Evolutionary conservation across 2,888 invertebrate species (phyloP).

Genomic region (Xiphydria camelus): DNA sequence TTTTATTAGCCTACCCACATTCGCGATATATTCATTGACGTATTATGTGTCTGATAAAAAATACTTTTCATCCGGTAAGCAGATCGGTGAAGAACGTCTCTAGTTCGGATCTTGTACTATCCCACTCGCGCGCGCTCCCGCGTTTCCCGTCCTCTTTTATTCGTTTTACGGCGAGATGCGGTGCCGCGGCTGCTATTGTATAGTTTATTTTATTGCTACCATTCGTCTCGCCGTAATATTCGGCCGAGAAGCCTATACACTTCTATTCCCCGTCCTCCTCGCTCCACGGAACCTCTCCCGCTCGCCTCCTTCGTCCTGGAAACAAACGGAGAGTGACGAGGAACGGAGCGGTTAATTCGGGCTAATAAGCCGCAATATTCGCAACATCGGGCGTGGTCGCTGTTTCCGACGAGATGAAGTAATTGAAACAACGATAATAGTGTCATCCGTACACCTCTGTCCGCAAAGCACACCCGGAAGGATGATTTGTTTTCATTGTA

Average conservation of each 20-base stretch:
- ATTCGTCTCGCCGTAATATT: slow-evolving; percentile 48
- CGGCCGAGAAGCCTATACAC: slow-evolving; percentile 15
- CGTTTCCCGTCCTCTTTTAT: not conserved
- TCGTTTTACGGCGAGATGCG: not conserved
- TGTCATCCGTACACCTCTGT: too few species aligned
- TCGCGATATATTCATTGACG: too few species aligned
- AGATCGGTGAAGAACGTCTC: too few species aligned
- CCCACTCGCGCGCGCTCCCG: too few species aligned
- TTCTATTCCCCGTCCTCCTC: not conserved
- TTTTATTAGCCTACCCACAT: too few species aligned
- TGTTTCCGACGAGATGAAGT: not conserved
- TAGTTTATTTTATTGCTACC: slow-evolving; percentile 46
- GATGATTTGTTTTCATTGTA: too few species aligned
- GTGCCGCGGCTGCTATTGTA: slow-evolving; percentile 34
- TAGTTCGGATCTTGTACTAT: too few species aligned
- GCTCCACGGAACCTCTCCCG: not conserved
- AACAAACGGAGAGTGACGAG: too few species aligned
- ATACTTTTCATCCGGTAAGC: too few species aligned
- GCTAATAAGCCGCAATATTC: slow-evolving; percentile 29
- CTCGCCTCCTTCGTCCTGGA: not conserved
- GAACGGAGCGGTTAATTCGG: slow-evolving; percentile 27
- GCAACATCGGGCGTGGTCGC: slow-evolving; percentile 3
- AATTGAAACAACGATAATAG: not conserved
- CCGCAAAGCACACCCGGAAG: too few species aligned
- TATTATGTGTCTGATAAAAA: too few species aligned